Evolutionary conservation across 1,140 invertebrate species (phyloP), one percentile per base, ranked within the genome.

Genomic region (Scaptomyza hsui): DNA sequence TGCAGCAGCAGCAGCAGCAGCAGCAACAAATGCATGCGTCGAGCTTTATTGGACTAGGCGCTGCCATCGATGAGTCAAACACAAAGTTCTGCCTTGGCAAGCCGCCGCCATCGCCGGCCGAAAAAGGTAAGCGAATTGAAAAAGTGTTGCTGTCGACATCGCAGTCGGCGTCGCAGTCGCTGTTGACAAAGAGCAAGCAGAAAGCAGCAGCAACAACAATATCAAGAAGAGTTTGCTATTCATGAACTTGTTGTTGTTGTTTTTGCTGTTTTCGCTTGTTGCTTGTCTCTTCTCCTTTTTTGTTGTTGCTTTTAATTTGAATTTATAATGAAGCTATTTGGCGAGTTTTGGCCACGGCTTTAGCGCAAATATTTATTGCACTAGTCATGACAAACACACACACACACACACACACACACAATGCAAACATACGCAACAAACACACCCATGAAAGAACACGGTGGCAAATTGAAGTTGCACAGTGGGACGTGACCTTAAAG

Each of bases 21-120:
- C 21, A 42, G 57, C 49, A 67, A n/a, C 65, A 65, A 0, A 7
- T 44, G 13, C 59, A 83, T 67, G 37, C 72, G 15, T 61, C 59
- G 21, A 62, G 63, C 51, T 79, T 74, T 32, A 72, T 90, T 45
- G 89, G 89, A 49, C 80, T 90, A 18, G 89, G 83, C 0, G 89
- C 80, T 19, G 89, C 89, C 51, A 89, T 90, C 61, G 89, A 90
- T 72, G 89, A 90, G 55, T 90, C 89, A 88, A 86, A 85, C 57
- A 64, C 69, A 35, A 90, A 90, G 70, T 79, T 86, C 44, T 90
- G 80, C 53, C 69, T 89, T 73, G 89, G 80, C 64, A 90, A 90
- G 62, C 82, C 89, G 62, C 82, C 89, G 70, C 82, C 78, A 57
- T 85, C 65, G 56, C 85, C 74, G 51, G 70, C 77, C 67, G 81